Conservation (phyloP, 2,113 vertebrate species). For the Nycticryphes semicollaris region DNA sequence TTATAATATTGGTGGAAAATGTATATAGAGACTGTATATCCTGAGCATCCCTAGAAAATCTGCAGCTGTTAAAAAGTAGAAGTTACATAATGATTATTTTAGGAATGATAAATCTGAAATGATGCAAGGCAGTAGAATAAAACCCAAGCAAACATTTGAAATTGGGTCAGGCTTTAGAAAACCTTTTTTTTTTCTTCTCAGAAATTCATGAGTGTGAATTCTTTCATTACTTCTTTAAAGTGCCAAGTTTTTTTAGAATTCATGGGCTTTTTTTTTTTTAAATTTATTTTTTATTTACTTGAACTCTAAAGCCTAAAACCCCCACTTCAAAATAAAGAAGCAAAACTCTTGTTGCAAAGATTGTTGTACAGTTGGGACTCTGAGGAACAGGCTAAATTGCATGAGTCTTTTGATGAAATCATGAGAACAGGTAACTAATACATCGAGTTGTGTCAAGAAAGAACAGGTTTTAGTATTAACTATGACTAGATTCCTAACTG, state of each 20-base stretch:
- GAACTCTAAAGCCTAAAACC: background rate
- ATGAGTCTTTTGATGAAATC: background rate
- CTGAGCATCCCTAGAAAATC: background rate
- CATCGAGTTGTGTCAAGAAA: background rate
- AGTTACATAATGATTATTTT: background rate
- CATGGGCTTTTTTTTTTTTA: background rate
- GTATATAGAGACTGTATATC: background rate
- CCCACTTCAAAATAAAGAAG: background rate
- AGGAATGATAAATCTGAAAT: background rate
- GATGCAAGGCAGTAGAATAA: background rate
- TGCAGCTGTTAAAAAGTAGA: background rate
- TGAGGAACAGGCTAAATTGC: background rate
- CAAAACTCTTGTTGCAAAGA: background rate
- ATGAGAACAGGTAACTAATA: background rate
- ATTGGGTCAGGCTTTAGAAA: conserved; percentile 4
- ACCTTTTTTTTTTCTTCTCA: background rate
- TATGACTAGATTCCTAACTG: background rate
- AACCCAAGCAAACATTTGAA: background rate
- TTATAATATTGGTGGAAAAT: background rate
- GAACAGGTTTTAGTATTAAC: background rate
- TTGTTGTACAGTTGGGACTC: background rate
- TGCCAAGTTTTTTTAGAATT: background rate
- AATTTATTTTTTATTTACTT: background rate
- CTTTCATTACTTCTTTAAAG: background rate
- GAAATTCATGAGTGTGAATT: background rate